These are phyloP conservation scores for Nycticebus coucang DNA, from an alignment of 2,113 vertebrate genomes.

Conservation along the genomic window DNA sequence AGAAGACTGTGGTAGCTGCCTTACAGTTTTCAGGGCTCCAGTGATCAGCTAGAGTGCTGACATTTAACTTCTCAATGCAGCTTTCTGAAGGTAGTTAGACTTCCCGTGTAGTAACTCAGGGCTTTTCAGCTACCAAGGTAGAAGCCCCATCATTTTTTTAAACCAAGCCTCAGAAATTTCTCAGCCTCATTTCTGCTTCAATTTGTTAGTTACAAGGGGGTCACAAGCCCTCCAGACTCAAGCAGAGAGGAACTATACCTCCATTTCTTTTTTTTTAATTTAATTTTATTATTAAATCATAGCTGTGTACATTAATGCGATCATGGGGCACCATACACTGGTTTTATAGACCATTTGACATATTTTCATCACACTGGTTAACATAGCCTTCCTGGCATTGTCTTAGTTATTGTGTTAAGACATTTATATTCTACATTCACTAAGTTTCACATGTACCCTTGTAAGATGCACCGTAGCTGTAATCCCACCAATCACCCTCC, in stretches of 20 bases:
- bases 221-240: not conserved
- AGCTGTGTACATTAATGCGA: not conserved
- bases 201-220: not conserved
- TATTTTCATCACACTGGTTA: no score
- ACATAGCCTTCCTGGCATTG: no score
- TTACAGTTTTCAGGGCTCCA: not conserved
- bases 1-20: not conserved
- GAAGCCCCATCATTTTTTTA: not conserved
- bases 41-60: not conserved
- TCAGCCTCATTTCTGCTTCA: not conserved
- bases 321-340: no score
- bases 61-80: not conserved
- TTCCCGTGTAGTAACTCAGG: not conserved
- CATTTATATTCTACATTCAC: no score
- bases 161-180: not conserved
- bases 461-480: no score
- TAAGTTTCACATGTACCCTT: no score
- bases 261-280: no score
- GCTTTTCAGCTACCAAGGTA: not conserved
- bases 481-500: no score
- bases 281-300: slow-evolving; percentile 44
- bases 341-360: no score
- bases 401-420: no score
- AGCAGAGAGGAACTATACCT: not conserved
- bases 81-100: not conserved